A percentile compares a stretch with the other conserved stretches of the same genome.
Conservation (phyloP, 2,888 invertebrate species). For the Xestia xanthographa region DNA sequence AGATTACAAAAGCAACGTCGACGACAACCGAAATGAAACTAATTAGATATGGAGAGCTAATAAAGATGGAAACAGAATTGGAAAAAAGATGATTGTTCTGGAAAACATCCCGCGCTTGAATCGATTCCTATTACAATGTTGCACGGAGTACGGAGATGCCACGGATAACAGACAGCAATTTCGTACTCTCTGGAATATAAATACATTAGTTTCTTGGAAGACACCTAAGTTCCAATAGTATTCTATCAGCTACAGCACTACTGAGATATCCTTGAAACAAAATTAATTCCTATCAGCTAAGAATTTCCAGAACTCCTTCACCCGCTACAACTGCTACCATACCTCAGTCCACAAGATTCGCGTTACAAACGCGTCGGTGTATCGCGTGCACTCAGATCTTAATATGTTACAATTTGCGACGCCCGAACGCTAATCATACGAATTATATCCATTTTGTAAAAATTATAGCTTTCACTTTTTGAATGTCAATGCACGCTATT, state of each 20-base stretch:
- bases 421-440: conserved; percentile 62
- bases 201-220: background rate
- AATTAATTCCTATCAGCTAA: background rate
- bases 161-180: background rate
- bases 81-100: background rate
- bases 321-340: conserved; percentile 47
- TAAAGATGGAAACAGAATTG: background rate
- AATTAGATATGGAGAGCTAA: background rate
- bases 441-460: conserved; percentile 63
- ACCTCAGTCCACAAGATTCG: conserved; percentile 49
- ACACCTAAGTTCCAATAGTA: background rate
- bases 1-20: background rate
- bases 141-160: background rate
- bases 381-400: conserved; percentile 69
- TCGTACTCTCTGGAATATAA: background rate
- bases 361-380: conserved; percentile 62
- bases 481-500: conserved; percentile 68
- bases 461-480: conserved; percentile 66
- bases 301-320: background rate
- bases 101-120: background rate
- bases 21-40: background rate
- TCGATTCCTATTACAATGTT: background rate
- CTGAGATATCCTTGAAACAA: background rate
- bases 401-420: conserved; percentile 69
- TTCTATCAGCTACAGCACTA: background rate